Evolutionary conservation across 2,797 vertebrate species (phyloP).

Genomic region (Pantherophis alleghaniensis): DNA sequence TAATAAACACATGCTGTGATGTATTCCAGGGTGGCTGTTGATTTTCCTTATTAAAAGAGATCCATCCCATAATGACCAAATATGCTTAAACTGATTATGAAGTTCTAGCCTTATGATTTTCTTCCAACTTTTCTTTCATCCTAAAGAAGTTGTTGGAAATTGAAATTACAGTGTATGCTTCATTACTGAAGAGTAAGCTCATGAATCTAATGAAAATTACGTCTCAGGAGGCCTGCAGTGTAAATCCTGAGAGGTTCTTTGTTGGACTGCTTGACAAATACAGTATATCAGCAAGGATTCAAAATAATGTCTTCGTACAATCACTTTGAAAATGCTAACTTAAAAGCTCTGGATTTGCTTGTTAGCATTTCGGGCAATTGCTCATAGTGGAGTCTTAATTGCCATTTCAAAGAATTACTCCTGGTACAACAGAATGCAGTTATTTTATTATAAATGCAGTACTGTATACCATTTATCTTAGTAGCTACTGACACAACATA

Average conservation of each 20-base stretch:
- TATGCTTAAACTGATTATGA: background rate
- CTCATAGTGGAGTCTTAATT: background rate
- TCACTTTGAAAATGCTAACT: background rate
- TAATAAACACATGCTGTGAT: background rate
- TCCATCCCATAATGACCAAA: background rate
- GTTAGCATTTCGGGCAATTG: background rate
- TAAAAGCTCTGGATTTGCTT: background rate
- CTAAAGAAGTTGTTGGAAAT: background rate
- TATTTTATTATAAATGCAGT: background rate
- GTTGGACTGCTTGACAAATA: background rate
- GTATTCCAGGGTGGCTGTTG: background rate
- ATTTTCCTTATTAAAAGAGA: background rate
- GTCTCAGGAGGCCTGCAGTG: background rate
- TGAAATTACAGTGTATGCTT: background rate
- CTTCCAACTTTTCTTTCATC: background rate
- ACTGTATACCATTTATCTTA: background rate
- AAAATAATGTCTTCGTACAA: background rate
- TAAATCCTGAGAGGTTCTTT: background rate
- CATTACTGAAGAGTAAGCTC: background rate
- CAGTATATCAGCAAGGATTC: background rate
- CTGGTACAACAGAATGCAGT: background rate
- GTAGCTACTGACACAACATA: conserved; percentile 3
- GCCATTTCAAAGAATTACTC: background rate
- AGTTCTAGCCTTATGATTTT: background rate
- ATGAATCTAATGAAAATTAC: background rate